These are phyloP conservation scores for Cheilosia vulpina DNA, from an alignment of 2,888 invertebrate species.

Conservation along the genomic window DNA sequence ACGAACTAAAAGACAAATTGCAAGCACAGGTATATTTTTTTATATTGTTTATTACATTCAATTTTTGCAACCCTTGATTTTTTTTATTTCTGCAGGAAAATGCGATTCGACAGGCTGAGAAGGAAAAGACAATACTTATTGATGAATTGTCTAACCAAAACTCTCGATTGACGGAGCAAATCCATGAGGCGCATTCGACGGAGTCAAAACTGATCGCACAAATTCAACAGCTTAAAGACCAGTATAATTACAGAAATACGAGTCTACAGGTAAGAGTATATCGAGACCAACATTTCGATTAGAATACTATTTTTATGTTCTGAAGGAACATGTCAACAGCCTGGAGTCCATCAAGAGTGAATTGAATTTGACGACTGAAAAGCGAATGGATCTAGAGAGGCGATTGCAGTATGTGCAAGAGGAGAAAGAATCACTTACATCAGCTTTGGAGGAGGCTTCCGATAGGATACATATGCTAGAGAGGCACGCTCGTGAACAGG, in stretches of 20 bases:
- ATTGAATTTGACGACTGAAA: conserved; percentile 91
- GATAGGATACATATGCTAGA: conserved; percentile 94
- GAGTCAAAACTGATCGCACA: conserved; percentile 92
- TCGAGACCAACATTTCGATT: not conserved
- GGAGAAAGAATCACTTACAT: conserved; percentile 91
- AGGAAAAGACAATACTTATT: conserved; percentile 92
- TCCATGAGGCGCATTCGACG: conserved; percentile 91
- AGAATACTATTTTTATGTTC: conserved; percentile 9
- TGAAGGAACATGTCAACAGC: conserved; percentile 93
- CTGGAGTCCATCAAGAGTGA: conserved; percentile 94
- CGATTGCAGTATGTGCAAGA: conserved; percentile 89
- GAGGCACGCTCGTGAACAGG: conserved; percentile 92
- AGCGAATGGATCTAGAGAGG: conserved; percentile 93
- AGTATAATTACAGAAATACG: conserved; percentile 91
- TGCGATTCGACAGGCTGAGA: conserved; percentile 85
- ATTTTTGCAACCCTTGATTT: not conserved
- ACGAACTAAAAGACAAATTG: conserved; percentile 90
- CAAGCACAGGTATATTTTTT: conserved; percentile 86
- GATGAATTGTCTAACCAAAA: conserved; percentile 95
- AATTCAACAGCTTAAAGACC: conserved; percentile 92
- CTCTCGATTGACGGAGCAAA: conserved; percentile 91
- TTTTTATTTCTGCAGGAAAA: conserved; percentile 78
- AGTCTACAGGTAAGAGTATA: conserved; percentile 86
- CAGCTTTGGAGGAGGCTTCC: conserved; percentile 94
- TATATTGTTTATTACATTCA: not conserved